Percentiles rank a stretch among this genome's conserved stretches.
These are phyloP conservation scores for Cygnus olor DNA, from an alignment of 2,797 vertebrate species.

Conservation along the genomic window DNA sequence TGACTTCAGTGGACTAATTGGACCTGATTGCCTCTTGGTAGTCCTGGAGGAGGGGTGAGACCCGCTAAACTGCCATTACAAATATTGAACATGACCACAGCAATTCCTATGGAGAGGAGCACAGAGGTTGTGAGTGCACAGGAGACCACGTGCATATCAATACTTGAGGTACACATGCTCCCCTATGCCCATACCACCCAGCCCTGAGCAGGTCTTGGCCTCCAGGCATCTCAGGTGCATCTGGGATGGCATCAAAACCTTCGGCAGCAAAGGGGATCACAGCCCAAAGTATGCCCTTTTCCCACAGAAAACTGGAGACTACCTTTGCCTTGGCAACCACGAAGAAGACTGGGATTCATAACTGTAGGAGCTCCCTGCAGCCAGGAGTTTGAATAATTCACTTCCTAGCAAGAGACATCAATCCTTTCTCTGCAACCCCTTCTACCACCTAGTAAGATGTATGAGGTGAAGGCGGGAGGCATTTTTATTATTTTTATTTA, in stretches of 20 bases:
- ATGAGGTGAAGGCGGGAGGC: constrained; percentile 37
- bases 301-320: not conserved
- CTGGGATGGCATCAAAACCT: not conserved
- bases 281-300: not conserved
- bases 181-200: fast-evolving
- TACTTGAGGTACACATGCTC: not conserved
- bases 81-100: not conserved
- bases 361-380: constrained; percentile 50
- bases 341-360: constrained; percentile 38
- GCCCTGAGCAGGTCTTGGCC: not conserved
- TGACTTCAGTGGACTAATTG: not conserved
- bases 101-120: not conserved
- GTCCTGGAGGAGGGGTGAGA: not conserved
- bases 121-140: not conserved
- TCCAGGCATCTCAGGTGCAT: not conserved
- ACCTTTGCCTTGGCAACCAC: constrained; percentile 30
- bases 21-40: not conserved
- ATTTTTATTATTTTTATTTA: constrained; percentile 73
- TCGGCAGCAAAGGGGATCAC: not conserved
- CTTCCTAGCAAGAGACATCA: constrained; percentile 56
- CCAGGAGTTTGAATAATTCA: constrained; percentile 60
- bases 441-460: constrained; percentile 47
- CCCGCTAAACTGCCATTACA: not conserved
- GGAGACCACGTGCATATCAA: fast-evolving
- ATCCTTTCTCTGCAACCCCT: constrained; percentile 37